These are phyloP conservation scores for Drosophila putrida DNA, from an alignment of 2,888 invertebrate species.

Conservation along the genomic window DNA sequence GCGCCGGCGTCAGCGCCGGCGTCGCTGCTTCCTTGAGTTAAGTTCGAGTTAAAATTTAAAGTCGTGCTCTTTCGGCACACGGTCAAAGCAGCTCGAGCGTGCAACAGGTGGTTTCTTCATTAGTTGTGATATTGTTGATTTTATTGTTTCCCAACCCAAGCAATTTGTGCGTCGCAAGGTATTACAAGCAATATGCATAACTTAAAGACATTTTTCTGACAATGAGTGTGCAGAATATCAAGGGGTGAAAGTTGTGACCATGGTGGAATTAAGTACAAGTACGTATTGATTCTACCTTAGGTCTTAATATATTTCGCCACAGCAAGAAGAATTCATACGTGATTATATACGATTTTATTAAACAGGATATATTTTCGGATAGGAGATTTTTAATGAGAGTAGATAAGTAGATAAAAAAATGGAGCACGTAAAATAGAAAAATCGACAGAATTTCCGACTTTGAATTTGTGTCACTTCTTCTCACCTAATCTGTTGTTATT, in stretches of 20 bases:
- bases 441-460: too few species aligned
- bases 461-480: neutral
- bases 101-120: conserved; percentile 64
- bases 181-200: conserved; percentile 49
- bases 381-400: too few species aligned
- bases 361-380: too few species aligned
- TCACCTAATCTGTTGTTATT: neutral
- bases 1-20: neutral
- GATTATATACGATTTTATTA: too few species aligned
- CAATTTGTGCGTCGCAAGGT: conserved; percentile 54
- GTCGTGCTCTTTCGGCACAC: conserved; percentile 55
- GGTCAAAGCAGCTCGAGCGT: conserved; percentile 72
- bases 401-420: too few species aligned
- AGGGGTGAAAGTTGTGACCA: conserved; percentile 72
- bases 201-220: conserved; percentile 52
- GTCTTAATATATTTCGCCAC: too few species aligned
- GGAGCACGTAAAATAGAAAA: too few species aligned
- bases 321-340: too few species aligned
- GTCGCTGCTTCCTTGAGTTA: conserved; percentile 2
- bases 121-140: conserved; percentile 33
- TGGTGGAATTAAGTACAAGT: too few species aligned
- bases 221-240: conserved; percentile 70
- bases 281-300: too few species aligned
- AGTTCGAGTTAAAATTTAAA: conserved; percentile 1
- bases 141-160: conserved; percentile 38